Evolutionary conservation across 2,888 invertebrate genomes (phyloP), one percentile per base, ranked within the genome.

Genomic region (Drosophila testacea): DNA sequence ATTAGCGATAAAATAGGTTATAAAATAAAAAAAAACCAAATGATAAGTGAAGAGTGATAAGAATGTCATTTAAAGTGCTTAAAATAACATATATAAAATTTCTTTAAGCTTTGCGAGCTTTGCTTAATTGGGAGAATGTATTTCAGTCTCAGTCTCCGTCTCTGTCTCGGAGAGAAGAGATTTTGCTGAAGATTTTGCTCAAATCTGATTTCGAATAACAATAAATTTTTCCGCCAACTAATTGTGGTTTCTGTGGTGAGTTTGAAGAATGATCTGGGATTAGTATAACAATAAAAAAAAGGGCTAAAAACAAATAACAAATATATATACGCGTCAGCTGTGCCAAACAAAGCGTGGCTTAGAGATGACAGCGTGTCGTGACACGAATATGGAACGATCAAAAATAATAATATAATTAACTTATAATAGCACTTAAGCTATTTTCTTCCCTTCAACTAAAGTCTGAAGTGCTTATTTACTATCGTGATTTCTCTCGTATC

Each of bases 201-300:
- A 66, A 73, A 70, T 79, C 77, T 52, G 70, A 79, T 80, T 66
- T 69, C 56, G 66, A 77, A 83, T 65, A 78, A 75, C 68, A 73
- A 85, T 77, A 67, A 88, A 85, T 80, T 76, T 61, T 68, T 70
- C 50, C 61, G 55, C 62, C 69, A 52, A 55, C 73, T 82, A 83
- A 83, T 85, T 77, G 83, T 68, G 83, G 73, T 74, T 83, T 88
- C 54, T 85, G 86, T 77, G 86, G 81, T 88, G 75, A 73, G 70
- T 64, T 79, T 78, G 71, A 78, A 42, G 68, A 69, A 77, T 79
- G 81, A 61, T 56, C 34, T 63, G 47, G 38, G 50, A 48, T 60
- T 62, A 50, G 69, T 47, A 22, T 32, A 42, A 57, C 50, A 51
- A 59, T 41, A 28, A 54, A 64, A 57, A 56, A 57, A 56, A 47